A percentile compares a stretch with the other conserved stretches of the same genome.
Conservation (phyloP, 2,113 vertebrate species). For the Lanius collurio region DNA sequence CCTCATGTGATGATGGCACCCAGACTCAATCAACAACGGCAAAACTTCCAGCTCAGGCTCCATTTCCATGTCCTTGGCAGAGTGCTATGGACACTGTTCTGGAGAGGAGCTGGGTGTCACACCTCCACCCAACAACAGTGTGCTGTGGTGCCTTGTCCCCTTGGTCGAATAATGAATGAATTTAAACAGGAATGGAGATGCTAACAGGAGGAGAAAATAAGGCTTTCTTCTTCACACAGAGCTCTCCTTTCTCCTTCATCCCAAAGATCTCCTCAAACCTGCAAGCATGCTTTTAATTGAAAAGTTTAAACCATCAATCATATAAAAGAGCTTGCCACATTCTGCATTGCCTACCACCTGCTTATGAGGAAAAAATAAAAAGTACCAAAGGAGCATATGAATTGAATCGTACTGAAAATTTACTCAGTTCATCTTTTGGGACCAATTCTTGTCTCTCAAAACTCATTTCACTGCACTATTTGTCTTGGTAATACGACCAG, state of each 20-base stretch:
- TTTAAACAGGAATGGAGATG: not conserved
- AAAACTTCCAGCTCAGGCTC: fast-evolving
- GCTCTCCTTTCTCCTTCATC: not conserved
- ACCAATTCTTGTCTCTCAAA: slow-evolving; percentile 49
- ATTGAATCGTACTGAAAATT: slow-evolving; percentile 56
- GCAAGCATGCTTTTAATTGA: not conserved
- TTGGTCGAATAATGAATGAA: not conserved
- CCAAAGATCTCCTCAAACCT: not conserved
- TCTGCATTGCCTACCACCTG: not conserved
- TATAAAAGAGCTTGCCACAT: not conserved
- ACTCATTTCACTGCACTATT: slow-evolving; percentile 41
- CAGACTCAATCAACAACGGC: not conserved
- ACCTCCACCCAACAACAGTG: not conserved
- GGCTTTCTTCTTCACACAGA: not conserved
- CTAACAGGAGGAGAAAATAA: not conserved
- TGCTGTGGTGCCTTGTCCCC: not conserved
- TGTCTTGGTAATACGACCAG: slow-evolving; percentile 58
- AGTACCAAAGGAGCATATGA: slow-evolving; percentile 1
- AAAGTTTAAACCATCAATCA: not conserved
- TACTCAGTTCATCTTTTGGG: slow-evolving; percentile 48
- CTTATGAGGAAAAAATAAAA: not conserved
- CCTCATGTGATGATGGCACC: fast-evolving
- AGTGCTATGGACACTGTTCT: not conserved
- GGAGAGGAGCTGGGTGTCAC: not conserved
- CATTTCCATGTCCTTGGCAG: not conserved